These are phyloP conservation scores for Paramormyrops kingsleyae DNA, from an alignment of 2,113 vertebrate species.

Conservation along the genomic window DNA sequence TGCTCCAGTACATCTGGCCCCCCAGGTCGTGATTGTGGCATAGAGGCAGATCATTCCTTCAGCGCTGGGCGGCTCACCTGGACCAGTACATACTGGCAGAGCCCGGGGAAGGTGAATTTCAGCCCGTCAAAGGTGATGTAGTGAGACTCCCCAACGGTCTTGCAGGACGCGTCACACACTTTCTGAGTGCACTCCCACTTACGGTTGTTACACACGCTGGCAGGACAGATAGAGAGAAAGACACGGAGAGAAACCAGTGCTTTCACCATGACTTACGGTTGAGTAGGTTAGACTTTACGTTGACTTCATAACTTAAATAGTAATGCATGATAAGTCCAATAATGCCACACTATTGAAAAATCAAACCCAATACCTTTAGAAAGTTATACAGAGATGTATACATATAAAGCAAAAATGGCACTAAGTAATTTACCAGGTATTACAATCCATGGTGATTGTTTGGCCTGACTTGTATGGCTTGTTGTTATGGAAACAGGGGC, in stretches of 20 bases:
- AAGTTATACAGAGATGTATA: neutral
- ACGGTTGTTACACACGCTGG: slow-evolving; percentile 75
- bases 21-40: neutral
- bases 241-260: slow-evolving; percentile 8
- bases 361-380: neutral
- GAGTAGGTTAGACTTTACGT: neutral
- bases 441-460: slow-evolving; percentile 73
- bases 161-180: slow-evolving; percentile 75
- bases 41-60: neutral
- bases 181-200: slow-evolving; percentile 82
- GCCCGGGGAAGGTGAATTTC: slow-evolving; percentile 81
- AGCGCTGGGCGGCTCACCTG: slow-evolving; percentile 69
- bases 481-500: slow-evolving; percentile 90
- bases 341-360: neutral
- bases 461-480: slow-evolving; percentile 70
- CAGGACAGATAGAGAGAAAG: neutral
- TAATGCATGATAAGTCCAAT: neutral
- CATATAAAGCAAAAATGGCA: neutral
- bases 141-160: slow-evolving; percentile 72
- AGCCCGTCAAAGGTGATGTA: slow-evolving; percentile 89
- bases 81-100: slow-evolving; percentile 84
- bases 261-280: neutral
- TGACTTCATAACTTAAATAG: neutral
- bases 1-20: neutral
- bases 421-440: slow-evolving; percentile 75